Conservation (phyloP, 2,113 vertebrate genomes). For the Nothocercus nigrocapillus region DNA sequence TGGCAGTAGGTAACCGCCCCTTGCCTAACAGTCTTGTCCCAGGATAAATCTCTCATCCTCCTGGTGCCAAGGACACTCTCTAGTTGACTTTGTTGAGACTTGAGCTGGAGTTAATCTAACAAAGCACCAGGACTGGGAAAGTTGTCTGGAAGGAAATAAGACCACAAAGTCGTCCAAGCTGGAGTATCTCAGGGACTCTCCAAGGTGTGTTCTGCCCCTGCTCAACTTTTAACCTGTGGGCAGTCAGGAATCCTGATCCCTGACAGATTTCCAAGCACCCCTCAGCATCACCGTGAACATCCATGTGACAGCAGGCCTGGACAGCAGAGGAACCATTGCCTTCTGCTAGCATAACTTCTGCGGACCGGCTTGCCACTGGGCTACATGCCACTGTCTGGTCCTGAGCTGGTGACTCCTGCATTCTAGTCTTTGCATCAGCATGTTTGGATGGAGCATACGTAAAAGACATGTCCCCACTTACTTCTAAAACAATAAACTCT, state of each 20-base stretch:
- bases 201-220: neutral
- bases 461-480: neutral
- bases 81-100: neutral
- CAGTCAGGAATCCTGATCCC: neutral
- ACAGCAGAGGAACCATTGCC: neutral
- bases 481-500: neutral
- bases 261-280: accelerated
- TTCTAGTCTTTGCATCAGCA: neutral
- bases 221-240: neutral
- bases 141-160: neutral
- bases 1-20: accelerated
- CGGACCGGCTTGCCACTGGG: neutral
- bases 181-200: neutral
- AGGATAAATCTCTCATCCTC: neutral
- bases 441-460: neutral
- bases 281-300: accelerated
- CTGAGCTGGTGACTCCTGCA: neutral
- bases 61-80: neutral
- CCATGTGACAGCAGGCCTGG: neutral
- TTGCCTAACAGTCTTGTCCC: neutral
- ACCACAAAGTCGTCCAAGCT: neutral
- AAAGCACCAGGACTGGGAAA: neutral
- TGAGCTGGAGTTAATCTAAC: neutral
- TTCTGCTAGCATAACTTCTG: neutral
- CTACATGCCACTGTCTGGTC: neutral